Evolutionary conservation across 2,797 vertebrate genomes (phyloP).

Genomic region (Ctenosaura bakeri): DNA sequence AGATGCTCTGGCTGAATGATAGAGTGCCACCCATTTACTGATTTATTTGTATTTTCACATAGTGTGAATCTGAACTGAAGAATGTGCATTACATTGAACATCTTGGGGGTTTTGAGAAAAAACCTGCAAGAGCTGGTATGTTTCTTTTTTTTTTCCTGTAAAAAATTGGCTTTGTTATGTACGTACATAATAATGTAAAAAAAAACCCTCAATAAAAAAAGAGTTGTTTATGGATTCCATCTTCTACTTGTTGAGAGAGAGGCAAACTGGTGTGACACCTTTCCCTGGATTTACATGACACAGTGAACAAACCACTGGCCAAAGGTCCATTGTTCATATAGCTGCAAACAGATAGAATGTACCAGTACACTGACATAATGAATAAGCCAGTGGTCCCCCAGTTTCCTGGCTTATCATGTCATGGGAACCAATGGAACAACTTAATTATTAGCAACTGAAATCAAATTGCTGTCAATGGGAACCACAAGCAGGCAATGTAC

Average conservation of each 20-base stretch:
- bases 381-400: not conserved
- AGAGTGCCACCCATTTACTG: too few relatives aligned
- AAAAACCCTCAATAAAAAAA: not conserved
- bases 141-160: too few relatives aligned
- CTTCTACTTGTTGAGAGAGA: not conserved
- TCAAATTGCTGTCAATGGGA: not conserved
- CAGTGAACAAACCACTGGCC: not conserved
- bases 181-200: too few relatives aligned
- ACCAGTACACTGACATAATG: not conserved
- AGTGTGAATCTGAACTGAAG: too few relatives aligned
- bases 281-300: not conserved
- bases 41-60: too few relatives aligned
- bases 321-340: not conserved
- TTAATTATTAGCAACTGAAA: conserved; percentile 5
- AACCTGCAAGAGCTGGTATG: too few relatives aligned
- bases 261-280: not conserved
- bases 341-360: not conserved
- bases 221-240: not conserved
- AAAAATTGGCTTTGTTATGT: too few relatives aligned
- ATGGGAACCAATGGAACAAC: too few relatives aligned
- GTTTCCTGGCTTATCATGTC: not conserved
- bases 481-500: not conserved
- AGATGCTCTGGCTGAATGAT: too few relatives aligned
- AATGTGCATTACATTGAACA: too few relatives aligned
- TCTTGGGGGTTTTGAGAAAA: too few relatives aligned